Percentiles rank a stretch among this genome's conserved stretches.
These are phyloP conservation scores for Hypotaenidia okinawae DNA, from an alignment of 2,797 vertebrate species.

Conservation along the genomic window DNA sequence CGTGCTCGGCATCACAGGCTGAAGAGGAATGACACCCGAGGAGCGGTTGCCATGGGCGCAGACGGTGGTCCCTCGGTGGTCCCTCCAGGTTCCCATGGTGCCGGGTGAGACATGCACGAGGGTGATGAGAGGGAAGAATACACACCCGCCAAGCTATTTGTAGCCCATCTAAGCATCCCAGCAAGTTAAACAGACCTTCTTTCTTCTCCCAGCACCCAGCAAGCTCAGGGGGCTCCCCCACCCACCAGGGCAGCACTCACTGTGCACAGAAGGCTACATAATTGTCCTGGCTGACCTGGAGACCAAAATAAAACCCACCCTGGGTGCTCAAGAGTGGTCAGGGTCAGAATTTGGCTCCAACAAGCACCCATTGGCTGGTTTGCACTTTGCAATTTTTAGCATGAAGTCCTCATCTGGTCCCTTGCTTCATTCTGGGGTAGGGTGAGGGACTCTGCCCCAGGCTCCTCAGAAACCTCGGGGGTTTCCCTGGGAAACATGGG, in stretches of 20 bases:
- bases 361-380: neutral
- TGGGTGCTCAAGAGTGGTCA: neutral
- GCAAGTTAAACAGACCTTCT: constrained; percentile 55
- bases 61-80: constrained; percentile 53
- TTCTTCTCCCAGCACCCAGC: constrained; percentile 41
- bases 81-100: constrained; percentile 61
- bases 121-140: constrained; percentile 18
- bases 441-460: neutral
- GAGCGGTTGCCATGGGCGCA: constrained; percentile 67
- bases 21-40: constrained; percentile 20
- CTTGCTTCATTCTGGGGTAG: neutral
- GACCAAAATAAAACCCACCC: neutral
- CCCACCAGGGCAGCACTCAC: neutral
- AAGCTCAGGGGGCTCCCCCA: neutral
- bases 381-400: neutral
- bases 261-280: neutral
- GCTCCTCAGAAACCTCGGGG: neutral
- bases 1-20: neutral
- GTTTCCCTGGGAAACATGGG: neutral
- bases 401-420: neutral
- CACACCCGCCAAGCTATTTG: constrained; percentile 28
- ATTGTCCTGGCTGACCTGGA: neutral
- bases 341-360: neutral
- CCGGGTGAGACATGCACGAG: constrained; percentile 2
- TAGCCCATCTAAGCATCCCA: constrained; percentile 51